Evolutionary conservation across 2,797 vertebrate genomes (phyloP), one percentile per base, ranked within the genome.

Genomic region (Danionella dracula): DNA sequence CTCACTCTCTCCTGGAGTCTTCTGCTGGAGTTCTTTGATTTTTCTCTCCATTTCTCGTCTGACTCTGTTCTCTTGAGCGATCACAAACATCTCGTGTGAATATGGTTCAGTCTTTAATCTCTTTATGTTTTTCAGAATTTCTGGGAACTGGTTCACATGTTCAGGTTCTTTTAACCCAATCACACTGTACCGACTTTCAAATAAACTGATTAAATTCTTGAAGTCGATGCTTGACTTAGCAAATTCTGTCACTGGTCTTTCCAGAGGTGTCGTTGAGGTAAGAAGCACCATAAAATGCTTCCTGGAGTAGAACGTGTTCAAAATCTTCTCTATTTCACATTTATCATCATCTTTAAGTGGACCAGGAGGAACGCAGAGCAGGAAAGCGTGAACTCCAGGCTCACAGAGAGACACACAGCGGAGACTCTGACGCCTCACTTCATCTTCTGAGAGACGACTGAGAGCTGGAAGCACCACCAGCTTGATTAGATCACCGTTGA

Each of bases 271-370:
- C 1, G 32, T 12, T 15, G 42, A 2, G 1, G 12, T 49, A n/a
- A 63, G 63, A 15, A 70, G n/a, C 6, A 70, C 1, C 2, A 63
- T 34, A 0, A 44, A 13, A 10, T 69, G 34, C n/a, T 69, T n/a
- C 0, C 12, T n/a, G 12, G 13, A 16, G 38, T 40, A 12, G 15
- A 40, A 40, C 2, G 7, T 40, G 6, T n/a, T 15, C 12, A n/a
- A 4, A 2, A 40, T 40, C 4, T 2, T 15, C n/a, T 40, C 38
- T 5, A 15, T 40, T 40, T 40, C 38, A 5, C 5, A 5, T 40
- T 40, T 40, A 1, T 40, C 12, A 5, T 40, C 13, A 40, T 40
- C 5, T 13, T 12, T 40, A 1, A 40, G 13, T 5, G 38, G 13
- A 40, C 4, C 38, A 16, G 0, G 12, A 27, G 31, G 45, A 12